These are phyloP conservation scores for Lapara coniferarum DNA, from an alignment of 2,888 invertebrate genomes.

Conservation along the genomic window DNA sequence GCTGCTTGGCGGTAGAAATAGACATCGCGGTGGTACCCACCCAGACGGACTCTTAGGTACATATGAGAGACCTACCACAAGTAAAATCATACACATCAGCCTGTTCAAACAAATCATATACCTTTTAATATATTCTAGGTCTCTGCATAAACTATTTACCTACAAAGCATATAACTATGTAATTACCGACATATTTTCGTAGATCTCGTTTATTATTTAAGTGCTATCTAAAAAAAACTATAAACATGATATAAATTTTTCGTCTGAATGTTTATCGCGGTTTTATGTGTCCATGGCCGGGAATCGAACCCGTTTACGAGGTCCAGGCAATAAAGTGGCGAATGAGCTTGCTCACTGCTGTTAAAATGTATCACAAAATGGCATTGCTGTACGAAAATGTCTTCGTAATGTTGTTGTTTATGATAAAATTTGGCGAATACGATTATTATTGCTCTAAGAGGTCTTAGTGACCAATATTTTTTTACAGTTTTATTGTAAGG, in stretches of 20 bases:
- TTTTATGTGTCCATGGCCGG: constrained; percentile 63
- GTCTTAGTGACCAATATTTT: too few species aligned
- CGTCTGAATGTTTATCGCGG: constrained; percentile 58
- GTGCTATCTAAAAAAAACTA: constrained; percentile 51
- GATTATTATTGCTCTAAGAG: too few species aligned
- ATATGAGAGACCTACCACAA: too few species aligned
- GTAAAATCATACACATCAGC: too few species aligned
- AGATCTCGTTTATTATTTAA: constrained; percentile 30
- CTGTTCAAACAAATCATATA: too few species aligned
- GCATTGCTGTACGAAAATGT: constrained; percentile 42
- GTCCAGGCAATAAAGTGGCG: constrained; percentile 59
- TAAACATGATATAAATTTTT: constrained; percentile 59
- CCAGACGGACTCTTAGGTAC: too few species aligned
- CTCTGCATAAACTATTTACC: not conserved
- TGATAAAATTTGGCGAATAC: not conserved
- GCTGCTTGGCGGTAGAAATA: too few species aligned
- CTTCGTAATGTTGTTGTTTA: constrained; percentile 3
- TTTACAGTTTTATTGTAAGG: too few species aligned
- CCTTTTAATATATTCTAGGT: too few species aligned
- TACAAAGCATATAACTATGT: not conserved
- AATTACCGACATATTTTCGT: not conserved
- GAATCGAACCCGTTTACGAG: constrained; percentile 70
- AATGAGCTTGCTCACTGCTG: constrained; percentile 57
- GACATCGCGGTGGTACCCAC: too few species aligned
- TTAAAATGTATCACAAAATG: constrained; percentile 60